Percentiles rank a stretch among this genome's conserved stretches.
Conservation (phyloP, 2,888 invertebrate species). For the Andrena praecox region DNA sequence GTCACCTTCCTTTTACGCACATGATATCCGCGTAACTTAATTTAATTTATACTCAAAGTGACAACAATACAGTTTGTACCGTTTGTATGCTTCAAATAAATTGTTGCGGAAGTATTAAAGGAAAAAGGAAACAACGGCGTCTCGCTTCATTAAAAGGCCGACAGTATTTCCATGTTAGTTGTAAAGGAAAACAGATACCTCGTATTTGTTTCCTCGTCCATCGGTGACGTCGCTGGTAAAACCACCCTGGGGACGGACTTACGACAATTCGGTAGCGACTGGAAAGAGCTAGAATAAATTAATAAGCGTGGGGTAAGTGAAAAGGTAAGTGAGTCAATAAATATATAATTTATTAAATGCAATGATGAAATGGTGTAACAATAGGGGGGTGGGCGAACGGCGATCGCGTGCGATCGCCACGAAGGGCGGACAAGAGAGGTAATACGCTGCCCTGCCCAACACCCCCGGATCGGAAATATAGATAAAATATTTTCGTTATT, state of each 20-base stretch:
- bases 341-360: conserved; percentile 85
- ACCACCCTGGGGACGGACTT: conserved; percentile 5
- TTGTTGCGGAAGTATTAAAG: conserved; percentile 79
- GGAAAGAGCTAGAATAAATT: conserved; percentile 14
- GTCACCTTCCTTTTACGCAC: conserved; percentile 49
- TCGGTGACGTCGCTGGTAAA: not conserved
- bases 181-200: not conserved
- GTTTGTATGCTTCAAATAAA: conserved; percentile 85
- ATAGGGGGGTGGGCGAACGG: conserved; percentile 76
- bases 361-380: conserved; percentile 85
- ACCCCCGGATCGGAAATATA: conserved; percentile 84
- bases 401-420: conserved; percentile 65
- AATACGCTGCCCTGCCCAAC: conserved; percentile 70
- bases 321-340: conserved; percentile 82
- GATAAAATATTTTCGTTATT: conserved; percentile 85
- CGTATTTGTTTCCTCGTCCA: conserved; percentile 12
- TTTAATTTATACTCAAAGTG: conserved; percentile 82
- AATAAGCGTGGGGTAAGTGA: conserved; percentile 68
- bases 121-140: not conserved
- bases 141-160: not conserved
- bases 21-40: conserved; percentile 72
- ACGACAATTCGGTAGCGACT: not conserved
- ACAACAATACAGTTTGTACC: conserved; percentile 83
- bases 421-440: conserved; percentile 73
- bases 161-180: not conserved